Conservation (phyloP, 2,888 invertebrate genomes). For the Dasypogon diadema region DNA sequence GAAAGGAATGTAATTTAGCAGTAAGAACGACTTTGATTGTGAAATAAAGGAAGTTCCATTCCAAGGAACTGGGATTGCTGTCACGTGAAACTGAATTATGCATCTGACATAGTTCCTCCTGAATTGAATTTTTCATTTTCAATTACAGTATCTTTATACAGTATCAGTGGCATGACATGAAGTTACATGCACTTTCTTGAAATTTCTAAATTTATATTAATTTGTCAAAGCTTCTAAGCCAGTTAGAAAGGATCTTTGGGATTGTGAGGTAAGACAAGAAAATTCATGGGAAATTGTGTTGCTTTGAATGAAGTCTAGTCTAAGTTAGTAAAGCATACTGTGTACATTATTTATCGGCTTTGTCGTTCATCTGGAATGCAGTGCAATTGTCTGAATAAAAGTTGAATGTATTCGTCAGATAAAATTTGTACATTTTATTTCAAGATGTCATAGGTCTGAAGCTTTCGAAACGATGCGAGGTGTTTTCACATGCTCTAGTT, state of each 20-base stretch:
- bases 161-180: not conserved
- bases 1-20: not conserved
- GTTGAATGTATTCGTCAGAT: too few relatives aligned
- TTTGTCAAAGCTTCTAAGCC: not conserved
- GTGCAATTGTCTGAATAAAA: too few relatives aligned
- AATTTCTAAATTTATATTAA: not conserved
- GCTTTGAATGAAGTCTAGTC: not conserved
- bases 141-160: not conserved
- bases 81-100: slow-evolving; percentile 2
- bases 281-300: not conserved
- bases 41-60: slow-evolving; percentile 2
- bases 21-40: not conserved
- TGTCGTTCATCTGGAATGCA: too few relatives aligned
- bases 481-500: too few relatives aligned
- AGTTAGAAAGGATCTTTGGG: not conserved
- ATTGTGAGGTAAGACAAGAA: not conserved
- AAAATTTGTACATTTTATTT: too few relatives aligned
- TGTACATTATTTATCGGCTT: too few relatives aligned
- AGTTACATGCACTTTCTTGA: not conserved
- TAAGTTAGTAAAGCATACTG: not conserved
- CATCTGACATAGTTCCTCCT: slow-evolving; percentile 9
- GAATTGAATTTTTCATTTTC: slow-evolving; percentile 22
- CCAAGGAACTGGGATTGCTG: slow-evolving; percentile 1
- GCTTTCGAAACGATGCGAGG: too few relatives aligned
- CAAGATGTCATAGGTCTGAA: too few relatives aligned